Conservation (phyloP, 2,888 invertebrate species). For the Dromius quadrimaculatus region DNA sequence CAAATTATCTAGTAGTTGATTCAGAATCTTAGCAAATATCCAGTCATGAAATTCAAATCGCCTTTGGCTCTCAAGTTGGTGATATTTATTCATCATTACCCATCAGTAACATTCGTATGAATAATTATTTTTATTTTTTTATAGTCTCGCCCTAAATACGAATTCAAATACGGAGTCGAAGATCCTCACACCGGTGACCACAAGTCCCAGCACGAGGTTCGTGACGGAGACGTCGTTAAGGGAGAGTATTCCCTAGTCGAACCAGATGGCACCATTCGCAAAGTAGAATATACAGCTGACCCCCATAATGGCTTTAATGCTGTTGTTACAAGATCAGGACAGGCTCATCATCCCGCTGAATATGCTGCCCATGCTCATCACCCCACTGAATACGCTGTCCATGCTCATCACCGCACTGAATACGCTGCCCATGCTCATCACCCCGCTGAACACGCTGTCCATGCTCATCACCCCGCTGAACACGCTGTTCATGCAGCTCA, state of each 20-base stretch:
- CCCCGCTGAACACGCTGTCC: no score
- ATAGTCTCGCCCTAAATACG: conserved; percentile 46
- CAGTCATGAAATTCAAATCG: no score
- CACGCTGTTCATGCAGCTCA: conserved; percentile 52
- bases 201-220: conserved; percentile 46
- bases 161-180: conserved; percentile 48
- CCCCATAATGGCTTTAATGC: conserved; percentile 46
- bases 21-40: no score
- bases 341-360: conserved; percentile 57
- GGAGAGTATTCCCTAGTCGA: conserved; percentile 43
- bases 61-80: no score
- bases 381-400: conserved; percentile 40
- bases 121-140: not conserved
- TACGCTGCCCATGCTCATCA: no score
- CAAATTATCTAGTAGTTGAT: no score
- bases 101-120: no score
- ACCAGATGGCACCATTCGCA: conserved; percentile 50
- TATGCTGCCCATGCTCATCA: conserved; percentile 53
- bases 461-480: conserved; percentile 57
- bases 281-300: conserved; percentile 57
- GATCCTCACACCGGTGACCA: conserved; percentile 48
- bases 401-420: no score
- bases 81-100: no score
- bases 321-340: conserved; percentile 47
- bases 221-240: conserved; percentile 46